Percentiles rank a stretch among this genome's conserved stretches.
Evolutionary conservation across 2,797 vertebrate genomes (phyloP).

Genomic region (Trachurus trachurus): DNA sequence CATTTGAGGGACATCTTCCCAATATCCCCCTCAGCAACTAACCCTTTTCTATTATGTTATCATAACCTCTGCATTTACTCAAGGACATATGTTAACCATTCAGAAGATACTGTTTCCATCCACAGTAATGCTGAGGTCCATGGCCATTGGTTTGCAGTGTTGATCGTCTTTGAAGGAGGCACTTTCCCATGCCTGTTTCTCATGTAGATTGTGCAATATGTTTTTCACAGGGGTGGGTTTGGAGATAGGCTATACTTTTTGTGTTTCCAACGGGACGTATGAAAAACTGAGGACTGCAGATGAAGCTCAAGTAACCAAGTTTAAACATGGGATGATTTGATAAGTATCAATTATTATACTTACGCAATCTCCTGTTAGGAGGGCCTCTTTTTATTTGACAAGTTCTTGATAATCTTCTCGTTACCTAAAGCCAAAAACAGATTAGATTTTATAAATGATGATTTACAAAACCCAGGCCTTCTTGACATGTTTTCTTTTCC

Average conservation of each 20-base stretch:
- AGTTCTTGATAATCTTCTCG: neutral
- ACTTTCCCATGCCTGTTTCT: conserved; percentile 63
- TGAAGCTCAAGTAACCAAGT: neutral
- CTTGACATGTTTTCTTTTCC: neutral
- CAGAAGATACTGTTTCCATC: conserved; percentile 7
- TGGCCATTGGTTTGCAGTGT: conserved; percentile 10
- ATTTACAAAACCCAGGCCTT: neutral
- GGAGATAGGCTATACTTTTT: conserved; percentile 7
- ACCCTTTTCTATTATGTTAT: conserved; percentile 40
- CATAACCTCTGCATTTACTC: conserved; percentile 42
- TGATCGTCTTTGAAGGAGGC: conserved; percentile 21
- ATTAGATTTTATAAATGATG: neutral
- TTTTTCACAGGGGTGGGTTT: conserved; percentile 10
- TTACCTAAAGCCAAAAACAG: neutral
- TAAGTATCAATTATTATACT: neutral
- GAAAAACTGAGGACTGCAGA: neutral
- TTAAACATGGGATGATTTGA: neutral
- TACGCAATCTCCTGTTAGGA: neutral
- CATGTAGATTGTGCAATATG: conserved; percentile 52
- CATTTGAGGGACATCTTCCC: conserved; percentile 61
- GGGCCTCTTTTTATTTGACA: neutral
- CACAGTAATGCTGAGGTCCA: conserved; percentile 7
- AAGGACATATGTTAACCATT: conserved; percentile 42
- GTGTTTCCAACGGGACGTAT: conserved; percentile 18
- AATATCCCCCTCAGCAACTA: conserved; percentile 40